Evolutionary conservation across 2,888 invertebrate genomes (phyloP).

Genomic region (Danaus chrysippus): DNA sequence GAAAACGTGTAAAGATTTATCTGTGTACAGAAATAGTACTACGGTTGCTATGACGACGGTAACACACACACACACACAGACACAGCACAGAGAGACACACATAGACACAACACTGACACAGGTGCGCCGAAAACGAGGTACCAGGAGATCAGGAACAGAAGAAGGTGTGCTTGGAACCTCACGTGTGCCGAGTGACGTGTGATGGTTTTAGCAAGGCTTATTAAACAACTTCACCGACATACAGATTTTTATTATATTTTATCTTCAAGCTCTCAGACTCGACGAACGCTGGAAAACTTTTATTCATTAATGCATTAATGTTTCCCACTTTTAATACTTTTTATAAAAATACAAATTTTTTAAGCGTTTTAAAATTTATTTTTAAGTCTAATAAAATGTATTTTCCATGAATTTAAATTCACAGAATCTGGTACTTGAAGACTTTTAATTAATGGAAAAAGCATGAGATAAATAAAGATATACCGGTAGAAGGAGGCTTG

Average conservation of each 20-base stretch:
- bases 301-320: too few species aligned
- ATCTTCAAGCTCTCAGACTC: too few species aligned
- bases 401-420: too few species aligned
- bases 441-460: neutral
- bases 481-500: neutral
- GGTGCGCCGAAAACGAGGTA: slow-evolving; percentile 14
- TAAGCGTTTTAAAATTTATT: too few species aligned
- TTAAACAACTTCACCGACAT: neutral
- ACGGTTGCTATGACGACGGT: slow-evolving; percentile 27
- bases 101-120: slow-evolving; percentile 16
- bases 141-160: slow-evolving; percentile 28
- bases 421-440: too few species aligned
- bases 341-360: too few species aligned
- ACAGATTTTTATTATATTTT: too few species aligned
- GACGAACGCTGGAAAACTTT: too few species aligned
- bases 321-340: too few species aligned
- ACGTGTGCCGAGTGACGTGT: neutral
- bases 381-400: too few species aligned
- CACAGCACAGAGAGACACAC: slow-evolving; percentile 10
- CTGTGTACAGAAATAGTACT: slow-evolving; percentile 14
- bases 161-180: slow-evolving; percentile 11
- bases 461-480: neutral
- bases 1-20: slow-evolving; percentile 9
- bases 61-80: slow-evolving; percentile 15
- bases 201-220: neutral